Conservation (phyloP, 2,797 vertebrate species). For the Brachymystax lenok region DNA sequence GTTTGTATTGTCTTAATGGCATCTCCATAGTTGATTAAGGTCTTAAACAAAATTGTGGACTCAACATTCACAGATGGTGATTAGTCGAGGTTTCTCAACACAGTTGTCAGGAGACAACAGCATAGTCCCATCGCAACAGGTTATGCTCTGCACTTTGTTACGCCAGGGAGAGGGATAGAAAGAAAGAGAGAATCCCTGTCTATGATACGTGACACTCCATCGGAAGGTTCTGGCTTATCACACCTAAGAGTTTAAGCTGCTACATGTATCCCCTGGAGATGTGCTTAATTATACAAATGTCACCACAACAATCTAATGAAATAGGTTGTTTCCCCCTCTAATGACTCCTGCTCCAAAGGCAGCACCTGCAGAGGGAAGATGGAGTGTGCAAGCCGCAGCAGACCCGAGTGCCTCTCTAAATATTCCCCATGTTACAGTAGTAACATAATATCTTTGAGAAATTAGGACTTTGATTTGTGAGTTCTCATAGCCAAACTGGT, state of each 20-base stretch:
- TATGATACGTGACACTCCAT: conserved; percentile 33
- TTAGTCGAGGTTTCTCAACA: too few species aligned
- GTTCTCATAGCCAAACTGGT: not conserved
- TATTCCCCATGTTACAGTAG: conserved; percentile 27
- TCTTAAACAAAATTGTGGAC: too few species aligned
- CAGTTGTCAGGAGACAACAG: too few species aligned
- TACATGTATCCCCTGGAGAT: conserved; percentile 36
- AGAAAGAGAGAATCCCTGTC: not conserved
- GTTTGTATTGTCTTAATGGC: too few species aligned
- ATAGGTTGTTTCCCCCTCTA: conserved; percentile 51
- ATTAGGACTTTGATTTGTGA: not conserved
- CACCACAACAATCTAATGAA: conserved; percentile 51
- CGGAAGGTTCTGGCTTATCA: conserved; percentile 40
- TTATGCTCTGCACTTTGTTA: too few species aligned
- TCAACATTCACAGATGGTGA: too few species aligned
- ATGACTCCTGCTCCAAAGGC: conserved; percentile 50
- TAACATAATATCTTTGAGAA: not conserved
- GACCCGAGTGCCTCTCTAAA: conserved; percentile 50
- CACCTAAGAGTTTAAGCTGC: conserved; percentile 12
- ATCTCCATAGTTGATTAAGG: too few species aligned
- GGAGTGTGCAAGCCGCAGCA: conserved; percentile 31
- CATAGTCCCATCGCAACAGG: too few species aligned
- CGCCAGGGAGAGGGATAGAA: too few species aligned
- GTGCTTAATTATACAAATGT: conserved; percentile 44
- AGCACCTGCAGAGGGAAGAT: conserved; percentile 42